Evolutionary conservation across 2,113 vertebrate species (phyloP).

Genomic region (Catharus fuscescens): DNA sequence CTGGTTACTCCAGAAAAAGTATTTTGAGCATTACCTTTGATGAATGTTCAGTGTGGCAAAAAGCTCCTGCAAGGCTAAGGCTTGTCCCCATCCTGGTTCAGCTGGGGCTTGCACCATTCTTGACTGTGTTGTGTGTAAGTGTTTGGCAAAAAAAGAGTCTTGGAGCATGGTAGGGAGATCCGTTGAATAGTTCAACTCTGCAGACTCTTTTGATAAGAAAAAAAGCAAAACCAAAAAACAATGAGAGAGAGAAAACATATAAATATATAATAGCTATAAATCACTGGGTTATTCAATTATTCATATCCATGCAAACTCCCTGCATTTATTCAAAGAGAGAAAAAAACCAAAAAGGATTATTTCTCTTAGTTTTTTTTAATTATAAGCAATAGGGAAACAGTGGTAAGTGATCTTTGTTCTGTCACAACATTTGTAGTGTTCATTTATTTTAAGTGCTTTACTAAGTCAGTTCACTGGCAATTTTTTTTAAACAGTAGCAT

Average conservation of each 20-base stretch:
- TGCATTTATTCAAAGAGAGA: constrained; percentile 44
- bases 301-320: neutral
- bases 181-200: neutral
- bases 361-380: constrained; percentile 8
- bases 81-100: neutral
- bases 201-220: neutral
- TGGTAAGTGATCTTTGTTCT: neutral
- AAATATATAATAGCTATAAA: constrained; percentile 55
- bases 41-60: neutral
- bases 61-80: neutral
- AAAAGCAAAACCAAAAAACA: too few relatives aligned
- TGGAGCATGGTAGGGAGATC: neutral
- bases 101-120: fast-evolving
- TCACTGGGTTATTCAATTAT: constrained; percentile 29
- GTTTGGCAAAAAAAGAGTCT: neutral
- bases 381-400: neutral
- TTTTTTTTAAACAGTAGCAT: neutral
- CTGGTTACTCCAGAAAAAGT: neutral
- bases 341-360: neutral
- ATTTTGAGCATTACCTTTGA: neutral
- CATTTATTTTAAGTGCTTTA: neutral
- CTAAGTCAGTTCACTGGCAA: neutral
- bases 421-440: neutral
- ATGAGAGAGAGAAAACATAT: neutral
- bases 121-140: fast-evolving